These are phyloP conservation scores for Homarus americanus DNA, from an alignment of 1,140 invertebrate species.

Conservation along the genomic window DNA sequence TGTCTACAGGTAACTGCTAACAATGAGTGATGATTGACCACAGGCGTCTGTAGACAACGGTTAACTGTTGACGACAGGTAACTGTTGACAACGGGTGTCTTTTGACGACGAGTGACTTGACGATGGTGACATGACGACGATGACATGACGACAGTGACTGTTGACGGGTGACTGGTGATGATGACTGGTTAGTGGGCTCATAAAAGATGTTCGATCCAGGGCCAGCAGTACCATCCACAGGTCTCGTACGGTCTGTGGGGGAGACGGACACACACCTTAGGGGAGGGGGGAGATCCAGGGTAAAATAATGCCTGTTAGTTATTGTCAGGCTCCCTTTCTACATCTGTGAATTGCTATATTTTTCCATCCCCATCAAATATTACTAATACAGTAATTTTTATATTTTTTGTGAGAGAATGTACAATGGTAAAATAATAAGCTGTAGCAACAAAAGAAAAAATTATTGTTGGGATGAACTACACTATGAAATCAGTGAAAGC, in stretches of 20 bases:
- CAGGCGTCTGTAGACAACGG: too few species aligned
- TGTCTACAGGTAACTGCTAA: neutral
- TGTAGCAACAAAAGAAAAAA: neutral
- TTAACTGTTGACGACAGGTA: neutral
- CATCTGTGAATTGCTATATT: neutral
- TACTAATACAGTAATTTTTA: neutral
- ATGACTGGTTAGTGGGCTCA: slow-evolving; percentile 29
- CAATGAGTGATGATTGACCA: neutral
- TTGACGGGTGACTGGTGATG: slow-evolving; percentile 41
- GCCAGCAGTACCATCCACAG: slow-evolving; percentile 68
- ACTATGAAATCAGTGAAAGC: too few species aligned
- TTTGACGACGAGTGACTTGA: neutral
- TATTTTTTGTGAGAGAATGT: neutral
- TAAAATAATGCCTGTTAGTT: neutral
- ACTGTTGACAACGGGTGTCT: neutral
- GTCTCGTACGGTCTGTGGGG: slow-evolving; percentile 60
- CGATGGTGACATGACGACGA: neutral
- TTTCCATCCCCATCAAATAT: neutral
- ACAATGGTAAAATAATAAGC: neutral
- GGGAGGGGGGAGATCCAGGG: neutral
- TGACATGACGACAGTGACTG: neutral
- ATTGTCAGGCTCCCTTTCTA: neutral
- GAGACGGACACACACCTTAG: slow-evolving; percentile 14
- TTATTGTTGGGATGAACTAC: neutral
- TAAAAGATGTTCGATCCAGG: slow-evolving; percentile 58